Conservation (phyloP, 2,797 vertebrate genomes). For the Harpagifer antarcticus region DNA sequence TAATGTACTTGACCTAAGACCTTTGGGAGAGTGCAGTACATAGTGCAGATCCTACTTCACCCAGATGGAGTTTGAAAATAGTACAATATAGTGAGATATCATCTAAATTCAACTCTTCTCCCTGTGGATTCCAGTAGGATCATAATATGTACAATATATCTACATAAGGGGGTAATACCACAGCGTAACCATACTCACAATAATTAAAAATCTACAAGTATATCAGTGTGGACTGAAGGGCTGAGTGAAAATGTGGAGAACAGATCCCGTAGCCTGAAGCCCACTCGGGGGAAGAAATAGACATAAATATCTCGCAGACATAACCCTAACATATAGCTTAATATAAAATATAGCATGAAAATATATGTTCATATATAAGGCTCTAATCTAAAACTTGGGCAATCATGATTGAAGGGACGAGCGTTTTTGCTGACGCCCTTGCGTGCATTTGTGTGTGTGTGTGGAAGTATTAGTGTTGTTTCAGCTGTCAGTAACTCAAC, state of each 20-base stretch:
- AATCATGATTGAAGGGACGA: conserved; percentile 60
- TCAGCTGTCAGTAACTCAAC: conserved; percentile 53
- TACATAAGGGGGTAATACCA: conserved; percentile 28
- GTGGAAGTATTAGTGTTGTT: conserved; percentile 27
- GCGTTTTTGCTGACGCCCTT: conserved; percentile 37
- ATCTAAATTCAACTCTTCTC: conserved; percentile 13
- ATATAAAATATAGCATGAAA: conserved; percentile 81
- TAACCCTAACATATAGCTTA: conserved; percentile 75
- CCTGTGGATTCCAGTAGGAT: conserved; percentile 33
- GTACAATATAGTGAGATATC: conserved; percentile 53
- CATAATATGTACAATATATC: conserved; percentile 39
- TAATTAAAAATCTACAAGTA: conserved; percentile 40
- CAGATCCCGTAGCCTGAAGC: conserved; percentile 52
- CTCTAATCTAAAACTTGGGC: conserved; percentile 73
- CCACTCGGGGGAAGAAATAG: conserved; percentile 55
- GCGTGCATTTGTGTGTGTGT: conserved; percentile 3
- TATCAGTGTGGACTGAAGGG: conserved; percentile 40
- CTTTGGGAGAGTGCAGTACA: conserved; percentile 39
- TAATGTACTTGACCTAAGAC: conserved; percentile 51
- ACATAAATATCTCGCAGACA: conserved; percentile 76
- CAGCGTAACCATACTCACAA: conserved; percentile 29
- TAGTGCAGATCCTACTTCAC: conserved; percentile 47
- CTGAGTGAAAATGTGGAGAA: conserved; percentile 43
- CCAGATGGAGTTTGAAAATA: conserved; percentile 65
- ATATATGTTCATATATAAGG: conserved; percentile 77